Evolutionary conservation across 2,888 invertebrate genomes (phyloP), one percentile per base, ranked within the genome.

Genomic region (Panopea generosa): DNA sequence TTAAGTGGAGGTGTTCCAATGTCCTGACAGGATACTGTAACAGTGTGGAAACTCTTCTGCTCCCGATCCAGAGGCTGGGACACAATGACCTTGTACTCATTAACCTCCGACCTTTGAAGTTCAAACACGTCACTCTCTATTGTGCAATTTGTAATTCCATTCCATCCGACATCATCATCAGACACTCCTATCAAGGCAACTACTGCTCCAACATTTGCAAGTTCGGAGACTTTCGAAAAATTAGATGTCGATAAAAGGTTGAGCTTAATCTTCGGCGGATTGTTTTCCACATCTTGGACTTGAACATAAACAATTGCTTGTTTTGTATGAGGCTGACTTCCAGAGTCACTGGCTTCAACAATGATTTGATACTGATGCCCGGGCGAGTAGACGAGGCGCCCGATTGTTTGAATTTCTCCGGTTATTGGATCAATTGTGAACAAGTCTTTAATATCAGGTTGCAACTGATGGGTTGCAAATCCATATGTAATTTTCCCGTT

Each of bases 201-300:
- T 29, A 90, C 88, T 9, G 84, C 85, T 1, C 90, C 90, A 1
- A 82, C 59, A n/a, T 79, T 75, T 4, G 89, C 87, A 65, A 86
- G 85, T 68, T 91, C 92, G 1, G 82, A 77, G 11, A 90, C 84
- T 50, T 77, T 76, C 1, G 88, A 84, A 62, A 72, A 84, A 29
- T 83, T 77, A 18, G 75, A 52, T 27, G 79, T 72, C 16, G 82
- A 83, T 3, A 86, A 66, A 20, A 82, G 66, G 53, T 86, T 81
- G 33, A 88, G 71, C n/a, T 72, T 74, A 24, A 90, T 85, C 45
- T 97, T 94, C 0, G 98, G 98, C 16, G 98, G 97, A 92, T 98
- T 98, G 92, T 98, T 98, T 93, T 98, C 98, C 92, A 97, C 98
- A 78, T 93, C 93, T 88, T 97, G 96, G 7, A 98, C 95, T 47